Conservation (phyloP, 2,797 vertebrate species). For the Corythornis leucogaster region DNA sequence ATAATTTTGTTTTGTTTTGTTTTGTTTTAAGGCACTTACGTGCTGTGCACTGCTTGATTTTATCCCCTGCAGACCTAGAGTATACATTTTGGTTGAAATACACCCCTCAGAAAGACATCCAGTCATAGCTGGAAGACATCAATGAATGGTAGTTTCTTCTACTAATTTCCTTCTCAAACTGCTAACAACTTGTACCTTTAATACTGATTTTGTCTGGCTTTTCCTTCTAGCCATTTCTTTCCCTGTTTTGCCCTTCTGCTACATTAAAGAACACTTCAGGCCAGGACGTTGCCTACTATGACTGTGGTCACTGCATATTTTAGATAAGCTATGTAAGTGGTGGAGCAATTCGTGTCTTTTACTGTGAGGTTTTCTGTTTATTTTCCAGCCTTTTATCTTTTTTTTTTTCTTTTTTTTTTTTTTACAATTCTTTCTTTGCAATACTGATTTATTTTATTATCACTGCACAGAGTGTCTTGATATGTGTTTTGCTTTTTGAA, state of each 20-base stretch:
- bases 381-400: background rate
- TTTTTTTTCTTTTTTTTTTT: background rate
- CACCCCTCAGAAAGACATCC: background rate
- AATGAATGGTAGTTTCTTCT: background rate
- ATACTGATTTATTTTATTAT: background rate
- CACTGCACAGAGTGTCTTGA: background rate
- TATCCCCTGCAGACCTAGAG: background rate
- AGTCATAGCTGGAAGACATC: background rate
- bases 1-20: background rate
- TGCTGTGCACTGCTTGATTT: background rate
- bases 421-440: background rate
- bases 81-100: background rate
- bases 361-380: background rate
- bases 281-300: background rate
- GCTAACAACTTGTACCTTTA: background rate
- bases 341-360: background rate
- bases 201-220: background rate
- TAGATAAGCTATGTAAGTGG: background rate
- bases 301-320: background rate
- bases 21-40: background rate
- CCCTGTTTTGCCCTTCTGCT: background rate
- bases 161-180: background rate
- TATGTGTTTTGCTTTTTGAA: background rate
- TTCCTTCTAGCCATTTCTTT: background rate
- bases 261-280: background rate